These are phyloP conservation scores for Etheostoma spectabile DNA, from an alignment of 2,113 vertebrate species.

Conservation along the genomic window DNA sequence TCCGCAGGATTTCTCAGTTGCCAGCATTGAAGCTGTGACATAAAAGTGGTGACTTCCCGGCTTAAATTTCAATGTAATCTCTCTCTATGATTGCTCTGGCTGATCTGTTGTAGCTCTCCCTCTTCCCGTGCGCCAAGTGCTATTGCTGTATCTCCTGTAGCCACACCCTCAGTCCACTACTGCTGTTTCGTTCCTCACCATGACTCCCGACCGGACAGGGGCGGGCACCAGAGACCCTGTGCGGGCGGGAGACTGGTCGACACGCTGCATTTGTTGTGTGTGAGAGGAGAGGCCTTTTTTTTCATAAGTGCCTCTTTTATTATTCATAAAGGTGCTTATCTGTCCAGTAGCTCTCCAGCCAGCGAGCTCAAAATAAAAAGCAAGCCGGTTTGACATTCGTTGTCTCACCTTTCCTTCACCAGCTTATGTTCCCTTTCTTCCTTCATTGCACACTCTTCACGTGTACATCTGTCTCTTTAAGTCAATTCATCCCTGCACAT, in stretches of 20 bases:
- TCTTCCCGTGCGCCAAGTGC: constrained; percentile 86
- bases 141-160: constrained; percentile 90
- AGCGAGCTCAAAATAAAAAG: constrained; percentile 83
- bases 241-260: constrained; percentile 98
- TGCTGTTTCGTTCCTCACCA: constrained; percentile 94
- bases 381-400: constrained; percentile 74
- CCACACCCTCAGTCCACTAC: constrained; percentile 95
- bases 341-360: constrained; percentile 72
- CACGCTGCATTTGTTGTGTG: constrained; percentile 99
- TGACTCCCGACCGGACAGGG: constrained; percentile 90
- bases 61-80: neutral
- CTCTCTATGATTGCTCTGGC: constrained; percentile 29
- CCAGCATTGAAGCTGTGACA: neutral
- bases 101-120: constrained; percentile 31
- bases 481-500: constrained; percentile 10
- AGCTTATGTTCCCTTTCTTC: constrained; percentile 56
- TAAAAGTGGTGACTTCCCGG: neutral
- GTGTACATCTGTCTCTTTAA: constrained; percentile 33
- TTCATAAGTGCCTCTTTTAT: constrained; percentile 95
- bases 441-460: constrained; percentile 49
- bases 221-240: constrained; percentile 95
- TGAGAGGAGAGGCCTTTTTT: constrained; percentile 98
- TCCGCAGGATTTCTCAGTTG: neutral
- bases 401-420: constrained; percentile 65
- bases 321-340: constrained; percentile 75